Evolutionary conservation across 1,140 invertebrate genomes (phyloP).

Genomic region (Drosophila punjabiensis): DNA sequence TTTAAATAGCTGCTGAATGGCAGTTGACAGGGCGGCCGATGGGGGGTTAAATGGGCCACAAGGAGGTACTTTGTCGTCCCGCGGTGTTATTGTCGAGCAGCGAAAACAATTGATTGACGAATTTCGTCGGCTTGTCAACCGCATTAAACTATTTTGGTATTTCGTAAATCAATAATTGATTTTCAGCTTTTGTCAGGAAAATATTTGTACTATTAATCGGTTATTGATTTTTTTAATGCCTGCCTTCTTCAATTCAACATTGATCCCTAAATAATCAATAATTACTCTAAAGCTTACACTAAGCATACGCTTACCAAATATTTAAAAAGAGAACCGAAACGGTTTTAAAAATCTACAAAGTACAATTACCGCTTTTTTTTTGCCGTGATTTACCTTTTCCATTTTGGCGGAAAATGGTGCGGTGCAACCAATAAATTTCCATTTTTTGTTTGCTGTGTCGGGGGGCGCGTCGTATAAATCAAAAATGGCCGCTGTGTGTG

Average conservation of each 20-base stretch:
- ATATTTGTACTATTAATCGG: background rate
- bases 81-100: conserved; percentile 14
- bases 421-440: conserved; percentile 72
- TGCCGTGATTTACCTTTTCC: conserved; percentile 37
- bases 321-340: background rate
- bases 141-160: conserved; percentile 1
- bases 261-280: background rate
- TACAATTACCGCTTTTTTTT: conserved; percentile 12
- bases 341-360: conserved; percentile 28
- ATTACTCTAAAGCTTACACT: conserved; percentile 2
- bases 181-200: background rate
- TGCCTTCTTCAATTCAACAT: background rate
- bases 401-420: conserved; percentile 27
- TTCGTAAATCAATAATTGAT: conserved; percentile 4
- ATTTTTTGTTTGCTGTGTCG: conserved; percentile 60
- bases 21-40: conserved; percentile 34
- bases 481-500: conserved; percentile 63
- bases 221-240: too few relatives aligned
- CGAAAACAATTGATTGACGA: conserved; percentile 14
- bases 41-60: conserved; percentile 6
- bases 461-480: conserved; percentile 67
- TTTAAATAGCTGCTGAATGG: conserved; percentile 52
- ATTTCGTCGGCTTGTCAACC: background rate
- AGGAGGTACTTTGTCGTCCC: conserved; percentile 7
- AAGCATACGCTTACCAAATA: background rate